Percentiles rank a stretch among this genome's conserved stretches.
phyloP scores from a whole-genome alignment of 2,797 vertebrate species.

The Notolabrus celidotus region DNA sequence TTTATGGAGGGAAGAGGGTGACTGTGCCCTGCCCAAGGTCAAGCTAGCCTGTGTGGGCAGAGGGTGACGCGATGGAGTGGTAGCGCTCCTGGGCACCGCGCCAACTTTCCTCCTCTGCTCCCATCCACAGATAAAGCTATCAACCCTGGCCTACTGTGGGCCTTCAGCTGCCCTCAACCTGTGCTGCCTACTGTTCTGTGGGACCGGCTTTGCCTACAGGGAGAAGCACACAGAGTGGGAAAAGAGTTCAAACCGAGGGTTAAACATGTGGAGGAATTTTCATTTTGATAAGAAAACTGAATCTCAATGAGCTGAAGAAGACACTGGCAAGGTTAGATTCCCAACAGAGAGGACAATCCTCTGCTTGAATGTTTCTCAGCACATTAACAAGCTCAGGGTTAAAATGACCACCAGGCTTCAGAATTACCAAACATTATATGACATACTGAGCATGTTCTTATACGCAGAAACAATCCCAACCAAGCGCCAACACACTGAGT shows the following conservation, averaged over 20 bases:
- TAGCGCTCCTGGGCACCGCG: conserved; percentile 59
- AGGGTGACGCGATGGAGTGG: conserved; percentile 54
- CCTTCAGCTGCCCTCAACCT: conserved; percentile 50
- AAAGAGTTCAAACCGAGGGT: conserved; percentile 41
- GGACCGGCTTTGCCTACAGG: conserved; percentile 25
- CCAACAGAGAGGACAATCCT: background rate
- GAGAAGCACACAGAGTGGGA: conserved; percentile 5
- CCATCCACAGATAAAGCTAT: conserved; percentile 64
- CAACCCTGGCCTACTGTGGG: conserved; percentile 59
- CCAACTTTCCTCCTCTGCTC: conserved; percentile 65
- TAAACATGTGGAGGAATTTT: conserved; percentile 44
- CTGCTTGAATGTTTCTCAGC: background rate
- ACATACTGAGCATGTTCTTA: background rate
- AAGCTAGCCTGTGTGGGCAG: conserved; percentile 63
- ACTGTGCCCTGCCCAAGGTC: conserved; percentile 69
- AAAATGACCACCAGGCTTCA: conserved; percentile 6
- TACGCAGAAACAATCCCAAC: background rate
- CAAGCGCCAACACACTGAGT: background rate
- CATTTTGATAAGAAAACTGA: conserved; percentile 38
- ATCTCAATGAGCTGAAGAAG: conserved; percentile 33
- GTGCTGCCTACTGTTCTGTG: conserved; percentile 48
- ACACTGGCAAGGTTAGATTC: conserved; percentile 18
- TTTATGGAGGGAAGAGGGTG: conserved; percentile 25
- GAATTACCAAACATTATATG: background rate
- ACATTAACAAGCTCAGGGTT: conserved; percentile 21